phyloP scores from a whole-genome alignment of 2,888 invertebrate genomes.

The Rhagonycha fulva region DNA sequence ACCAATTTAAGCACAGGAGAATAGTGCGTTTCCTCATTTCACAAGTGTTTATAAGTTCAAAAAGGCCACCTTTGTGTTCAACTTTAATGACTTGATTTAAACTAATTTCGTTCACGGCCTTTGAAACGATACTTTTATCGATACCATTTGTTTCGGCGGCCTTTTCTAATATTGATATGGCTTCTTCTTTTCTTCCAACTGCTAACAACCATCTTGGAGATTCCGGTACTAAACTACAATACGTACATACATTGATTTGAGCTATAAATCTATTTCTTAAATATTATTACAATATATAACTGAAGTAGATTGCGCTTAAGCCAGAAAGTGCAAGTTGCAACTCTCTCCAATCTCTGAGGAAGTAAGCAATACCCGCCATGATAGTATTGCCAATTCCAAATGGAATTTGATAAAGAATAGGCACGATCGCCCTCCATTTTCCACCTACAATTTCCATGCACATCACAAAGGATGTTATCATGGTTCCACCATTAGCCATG shows the following conservation, averaged over 20 bases:
- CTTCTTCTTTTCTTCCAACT: constrained; percentile 58
- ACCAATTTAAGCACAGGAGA: constrained; percentile 62
- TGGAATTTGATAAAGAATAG: constrained; percentile 66
- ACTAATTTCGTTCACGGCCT: background rate
- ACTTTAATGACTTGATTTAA: background rate
- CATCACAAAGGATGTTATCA: constrained; percentile 68
- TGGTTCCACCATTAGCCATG: constrained; percentile 65
- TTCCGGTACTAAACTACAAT: constrained; percentile 59
- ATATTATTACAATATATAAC: constrained; percentile 57
- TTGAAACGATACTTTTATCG: constrained; percentile 30
- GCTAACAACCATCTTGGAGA: constrained; percentile 68
- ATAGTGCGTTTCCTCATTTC: constrained; percentile 59
- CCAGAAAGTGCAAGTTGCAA: constrained; percentile 61
- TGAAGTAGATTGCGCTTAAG: constrained; percentile 58
- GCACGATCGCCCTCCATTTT: constrained; percentile 63
- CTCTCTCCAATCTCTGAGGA: constrained; percentile 65
- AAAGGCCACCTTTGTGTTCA: constrained; percentile 49
- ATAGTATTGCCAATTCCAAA: constrained; percentile 64
- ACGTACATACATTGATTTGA: background rate
- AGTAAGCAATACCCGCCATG: constrained; percentile 63
- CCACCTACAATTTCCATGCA: constrained; percentile 68
- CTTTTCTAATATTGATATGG: constrained; percentile 53
- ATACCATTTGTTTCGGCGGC: constrained; percentile 48
- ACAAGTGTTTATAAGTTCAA: constrained; percentile 56
- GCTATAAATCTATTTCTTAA: background rate